Percentiles rank a stretch among this genome's conserved stretches.
Conservation (phyloP, 2,797 vertebrate species). For the Paedocypris micromegethes region DNA sequence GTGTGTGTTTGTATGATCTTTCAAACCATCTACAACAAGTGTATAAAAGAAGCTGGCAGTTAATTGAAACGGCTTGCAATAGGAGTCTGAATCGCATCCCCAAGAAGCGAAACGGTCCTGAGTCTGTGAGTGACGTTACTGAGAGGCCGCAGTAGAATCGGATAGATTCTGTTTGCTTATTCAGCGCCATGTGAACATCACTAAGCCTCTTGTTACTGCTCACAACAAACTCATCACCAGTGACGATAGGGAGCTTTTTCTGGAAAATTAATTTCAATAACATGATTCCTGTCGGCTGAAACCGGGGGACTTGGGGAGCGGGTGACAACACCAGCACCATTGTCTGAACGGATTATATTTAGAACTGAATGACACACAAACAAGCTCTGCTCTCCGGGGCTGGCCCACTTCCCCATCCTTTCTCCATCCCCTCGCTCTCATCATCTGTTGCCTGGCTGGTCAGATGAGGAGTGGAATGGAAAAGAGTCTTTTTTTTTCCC, state of each 20-base stretch:
- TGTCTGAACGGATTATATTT: slow-evolving; percentile 40
- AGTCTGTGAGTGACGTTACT: background rate
- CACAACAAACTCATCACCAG: slow-evolving; percentile 45
- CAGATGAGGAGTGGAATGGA: slow-evolving; percentile 31
- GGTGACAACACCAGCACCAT: slow-evolving; percentile 20
- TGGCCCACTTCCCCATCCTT: background rate
- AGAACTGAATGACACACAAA: slow-evolving; percentile 20
- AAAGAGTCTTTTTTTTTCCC: slow-evolving; percentile 20
- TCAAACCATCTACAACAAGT: too few relatives aligned
- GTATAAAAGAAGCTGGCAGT: slow-evolving; percentile 1
- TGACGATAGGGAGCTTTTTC: slow-evolving; percentile 5
- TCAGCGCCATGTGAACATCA: slow-evolving; percentile 43
- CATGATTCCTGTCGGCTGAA: slow-evolving; percentile 42
- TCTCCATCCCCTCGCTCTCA: background rate
- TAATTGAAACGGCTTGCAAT: slow-evolving; percentile 23
- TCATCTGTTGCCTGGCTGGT: slow-evolving; percentile 4
- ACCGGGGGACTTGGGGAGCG: slow-evolving; percentile 22
- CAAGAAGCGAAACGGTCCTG: too few relatives aligned
- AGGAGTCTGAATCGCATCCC: too few relatives aligned
- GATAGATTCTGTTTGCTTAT: slow-evolving; percentile 11
- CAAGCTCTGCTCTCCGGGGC: slow-evolving; percentile 10
- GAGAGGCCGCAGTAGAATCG: slow-evolving; percentile 13
- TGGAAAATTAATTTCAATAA: slow-evolving; percentile 27
- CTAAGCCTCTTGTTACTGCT: slow-evolving; percentile 43
- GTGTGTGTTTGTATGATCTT: too few relatives aligned